phyloP scores from a whole-genome alignment of 2,888 invertebrate genomes.

The Hololepta plana region DNA sequence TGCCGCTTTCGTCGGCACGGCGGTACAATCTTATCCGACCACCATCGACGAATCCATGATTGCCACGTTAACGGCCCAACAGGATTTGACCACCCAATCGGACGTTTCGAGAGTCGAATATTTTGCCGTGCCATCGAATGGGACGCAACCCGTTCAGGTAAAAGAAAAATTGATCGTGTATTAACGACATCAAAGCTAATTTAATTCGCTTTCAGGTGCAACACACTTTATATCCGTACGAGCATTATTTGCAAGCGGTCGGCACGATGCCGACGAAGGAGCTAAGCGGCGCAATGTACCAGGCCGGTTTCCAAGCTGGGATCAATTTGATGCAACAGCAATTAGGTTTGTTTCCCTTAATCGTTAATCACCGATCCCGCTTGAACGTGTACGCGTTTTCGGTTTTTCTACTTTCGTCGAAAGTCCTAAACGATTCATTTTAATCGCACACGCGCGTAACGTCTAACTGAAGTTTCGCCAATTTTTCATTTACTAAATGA shows the following conservation, averaged over 20 bases:
- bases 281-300: constrained; percentile 19
- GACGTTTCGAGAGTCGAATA: constrained; percentile 29
- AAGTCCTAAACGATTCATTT: no score
- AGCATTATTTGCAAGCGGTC: constrained; percentile 29
- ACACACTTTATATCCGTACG: constrained; percentile 24
- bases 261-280: constrained; percentile 19
- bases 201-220: constrained; percentile 12
- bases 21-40: constrained; percentile 23
- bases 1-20: constrained; percentile 22
- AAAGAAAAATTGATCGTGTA: constrained; percentile 1
- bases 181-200: background rate
- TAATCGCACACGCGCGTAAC: no score
- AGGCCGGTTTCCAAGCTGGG: constrained; percentile 27
- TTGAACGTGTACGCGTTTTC: background rate
- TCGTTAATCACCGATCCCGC: constrained; percentile 2
- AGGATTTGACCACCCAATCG: constrained; percentile 19
- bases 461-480: no score
- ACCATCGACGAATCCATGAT: constrained; percentile 26
- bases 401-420: no score
- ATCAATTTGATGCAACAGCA: constrained; percentile 25
- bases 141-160: constrained; percentile 20
- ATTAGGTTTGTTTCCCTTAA: constrained; percentile 13
- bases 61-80: constrained; percentile 22
- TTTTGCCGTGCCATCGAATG: constrained; percentile 26
- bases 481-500: constrained; percentile 4